These are phyloP conservation scores for Mechanitis mazaeus DNA, from an alignment of 2,888 invertebrate genomes.

Conservation along the genomic window DNA sequence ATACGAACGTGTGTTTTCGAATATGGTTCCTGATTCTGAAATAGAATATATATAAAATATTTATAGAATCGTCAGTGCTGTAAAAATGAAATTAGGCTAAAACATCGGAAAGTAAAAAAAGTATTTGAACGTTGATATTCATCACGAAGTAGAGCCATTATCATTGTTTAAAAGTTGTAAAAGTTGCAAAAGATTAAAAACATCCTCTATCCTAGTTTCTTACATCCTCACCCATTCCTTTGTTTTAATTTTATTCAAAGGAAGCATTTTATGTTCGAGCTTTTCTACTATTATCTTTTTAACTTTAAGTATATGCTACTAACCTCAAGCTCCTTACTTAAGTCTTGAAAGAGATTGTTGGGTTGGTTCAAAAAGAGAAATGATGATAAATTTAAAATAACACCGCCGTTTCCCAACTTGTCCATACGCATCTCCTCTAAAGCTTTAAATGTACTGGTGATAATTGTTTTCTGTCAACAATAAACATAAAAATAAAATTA, in stretches of 20 bases:
- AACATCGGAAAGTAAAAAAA: too few relatives aligned
- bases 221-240: too few relatives aligned
- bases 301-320: neutral
- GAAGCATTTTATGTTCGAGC: too few relatives aligned
- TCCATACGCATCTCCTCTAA: constrained; percentile 53
- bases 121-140: too few relatives aligned
- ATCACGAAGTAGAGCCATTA: too few relatives aligned
- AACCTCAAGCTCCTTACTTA: constrained; percentile 3
- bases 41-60: neutral
- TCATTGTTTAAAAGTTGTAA: too few relatives aligned
- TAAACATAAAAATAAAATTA: neutral
- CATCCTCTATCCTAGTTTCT: too few relatives aligned
- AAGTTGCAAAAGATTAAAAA: too few relatives aligned
- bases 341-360: neutral
- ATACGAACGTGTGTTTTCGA: constrained; percentile 52
- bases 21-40: constrained; percentile 45
- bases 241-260: too few relatives aligned
- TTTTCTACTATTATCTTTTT: too few relatives aligned
- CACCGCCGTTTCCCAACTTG: constrained; percentile 53
- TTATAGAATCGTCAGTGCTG: too few relatives aligned
- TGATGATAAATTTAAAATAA: constrained; percentile 60
- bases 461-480: constrained; percentile 55
- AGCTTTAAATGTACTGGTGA: constrained; percentile 57
- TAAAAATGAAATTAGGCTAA: too few relatives aligned
- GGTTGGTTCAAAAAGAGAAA: constrained; percentile 44